Conservation (phyloP, 2,888 invertebrate species). For the Pomacea canaliculata region DNA sequence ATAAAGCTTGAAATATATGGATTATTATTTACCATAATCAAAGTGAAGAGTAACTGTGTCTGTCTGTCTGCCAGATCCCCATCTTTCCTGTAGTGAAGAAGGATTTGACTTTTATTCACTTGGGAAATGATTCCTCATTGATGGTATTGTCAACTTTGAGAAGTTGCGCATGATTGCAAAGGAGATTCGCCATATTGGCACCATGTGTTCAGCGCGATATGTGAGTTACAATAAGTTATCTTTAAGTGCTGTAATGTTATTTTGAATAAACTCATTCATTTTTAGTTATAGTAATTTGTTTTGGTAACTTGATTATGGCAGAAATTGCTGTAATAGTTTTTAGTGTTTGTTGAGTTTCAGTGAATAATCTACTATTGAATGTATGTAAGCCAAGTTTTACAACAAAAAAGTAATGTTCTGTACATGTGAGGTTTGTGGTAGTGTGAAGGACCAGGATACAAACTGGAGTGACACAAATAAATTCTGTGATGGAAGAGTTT, state of each 20-base stretch:
- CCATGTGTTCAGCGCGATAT: constrained; percentile 93
- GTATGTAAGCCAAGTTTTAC: too few species aligned
- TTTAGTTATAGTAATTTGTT: not conserved
- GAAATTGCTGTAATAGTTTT: too few species aligned
- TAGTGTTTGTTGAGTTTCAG: too few species aligned
- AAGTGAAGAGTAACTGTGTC: not conserved
- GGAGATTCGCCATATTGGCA: constrained; percentile 78
- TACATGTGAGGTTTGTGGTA: too few species aligned
- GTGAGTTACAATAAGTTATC: constrained; percentile 58
- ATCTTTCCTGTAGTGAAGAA: constrained; percentile 75
- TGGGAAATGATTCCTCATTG: constrained; percentile 81
- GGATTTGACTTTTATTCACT: constrained; percentile 97
- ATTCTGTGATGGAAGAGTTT: too few species aligned
- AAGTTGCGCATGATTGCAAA: constrained; percentile 98
- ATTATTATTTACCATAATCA: too few species aligned
- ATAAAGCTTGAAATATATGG: too few species aligned
- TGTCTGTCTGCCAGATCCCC: constrained; percentile 70
- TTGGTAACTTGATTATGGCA: not conserved
- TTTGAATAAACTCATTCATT: not conserved
- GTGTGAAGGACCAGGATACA: too few species aligned
- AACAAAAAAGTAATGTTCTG: too few species aligned
- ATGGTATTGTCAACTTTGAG: constrained; percentile 88
- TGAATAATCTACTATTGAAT: too few species aligned
- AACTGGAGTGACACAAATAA: too few species aligned
- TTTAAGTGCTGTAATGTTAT: not conserved